phyloP scores from a whole-genome alignment of 2,113 vertebrate genomes.

The Mus spicilegus region DNA sequence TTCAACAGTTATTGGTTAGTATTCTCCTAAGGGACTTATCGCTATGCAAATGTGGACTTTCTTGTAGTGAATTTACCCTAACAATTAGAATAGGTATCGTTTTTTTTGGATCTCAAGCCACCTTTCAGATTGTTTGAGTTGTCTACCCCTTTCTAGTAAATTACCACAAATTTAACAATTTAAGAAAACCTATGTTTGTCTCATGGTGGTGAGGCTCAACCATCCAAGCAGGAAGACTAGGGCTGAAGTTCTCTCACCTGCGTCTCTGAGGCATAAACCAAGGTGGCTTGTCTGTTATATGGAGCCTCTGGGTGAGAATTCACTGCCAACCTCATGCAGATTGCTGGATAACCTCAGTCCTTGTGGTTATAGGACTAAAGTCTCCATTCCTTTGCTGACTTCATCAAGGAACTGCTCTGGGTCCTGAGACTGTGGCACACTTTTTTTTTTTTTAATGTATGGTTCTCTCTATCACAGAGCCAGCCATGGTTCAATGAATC shows the following conservation, averaged over 20 bases:
- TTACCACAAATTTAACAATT: neutral
- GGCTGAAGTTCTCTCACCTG: neutral
- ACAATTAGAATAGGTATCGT: neutral
- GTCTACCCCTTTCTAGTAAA: neutral
- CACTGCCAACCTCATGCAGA: neutral
- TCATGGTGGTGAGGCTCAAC: neutral
- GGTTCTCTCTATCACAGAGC: neutral
- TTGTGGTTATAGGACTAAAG: neutral
- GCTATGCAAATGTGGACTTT: neutral
- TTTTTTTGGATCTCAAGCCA: neutral
- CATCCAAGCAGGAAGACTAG: neutral
- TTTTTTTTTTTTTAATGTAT: neutral
- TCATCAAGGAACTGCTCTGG: neutral
- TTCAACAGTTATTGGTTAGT: slow-evolving; percentile 16
- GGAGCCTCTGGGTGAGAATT: neutral
- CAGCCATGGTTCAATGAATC: neutral
- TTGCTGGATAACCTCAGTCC: neutral
- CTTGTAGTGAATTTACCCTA: slow-evolving; percentile 1
- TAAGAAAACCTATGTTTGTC: neutral
- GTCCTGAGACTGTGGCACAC: neutral
- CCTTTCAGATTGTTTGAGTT: neutral
- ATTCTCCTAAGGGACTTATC: slow-evolving; percentile 5
- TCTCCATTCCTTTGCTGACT: neutral
- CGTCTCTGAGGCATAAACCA: neutral
- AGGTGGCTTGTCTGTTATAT: neutral